phyloP scores from a whole-genome alignment of 2,888 invertebrate genomes.

The Brachynemurus nebulosus region DNA sequence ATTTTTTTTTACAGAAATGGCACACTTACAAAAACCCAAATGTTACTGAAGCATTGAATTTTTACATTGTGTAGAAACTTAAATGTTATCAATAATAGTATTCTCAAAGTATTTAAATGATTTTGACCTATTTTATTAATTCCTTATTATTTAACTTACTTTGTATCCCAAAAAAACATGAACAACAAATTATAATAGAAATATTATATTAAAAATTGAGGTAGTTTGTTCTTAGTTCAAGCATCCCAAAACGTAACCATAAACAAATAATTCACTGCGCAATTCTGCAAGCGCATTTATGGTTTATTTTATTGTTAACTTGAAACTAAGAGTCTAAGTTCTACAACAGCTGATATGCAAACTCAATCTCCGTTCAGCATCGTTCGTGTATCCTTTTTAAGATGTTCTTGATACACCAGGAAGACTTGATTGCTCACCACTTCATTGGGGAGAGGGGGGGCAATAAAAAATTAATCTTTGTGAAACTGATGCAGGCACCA shows the following conservation, averaged over 20 bases:
- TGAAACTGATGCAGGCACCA: too few species aligned
- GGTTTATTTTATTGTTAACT: conserved; percentile 10
- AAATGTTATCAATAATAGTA: conserved; percentile 30
- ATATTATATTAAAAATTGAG: conserved; percentile 34
- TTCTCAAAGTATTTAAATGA: conserved; percentile 25
- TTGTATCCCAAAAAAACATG: conserved; percentile 27
- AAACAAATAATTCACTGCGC: too few species aligned
- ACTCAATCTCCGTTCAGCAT: conserved; percentile 34
- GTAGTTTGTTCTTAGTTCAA: conserved; percentile 36
- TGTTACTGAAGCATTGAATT: conserved; percentile 3
- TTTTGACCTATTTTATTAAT: conserved; percentile 9
- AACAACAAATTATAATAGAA: conserved; percentile 33
- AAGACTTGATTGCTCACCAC: too few species aligned
- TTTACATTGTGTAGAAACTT: conserved; percentile 7
- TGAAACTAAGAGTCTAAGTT: conserved; percentile 29
- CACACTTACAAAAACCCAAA: conserved; percentile 30
- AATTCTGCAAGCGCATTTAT: too few species aligned
- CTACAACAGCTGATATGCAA: conserved; percentile 34
- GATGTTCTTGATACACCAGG: too few species aligned
- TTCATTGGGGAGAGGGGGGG: too few species aligned
- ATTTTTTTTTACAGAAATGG: conserved; percentile 23
- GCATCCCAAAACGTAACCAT: too few species aligned
- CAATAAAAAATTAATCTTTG: too few species aligned
- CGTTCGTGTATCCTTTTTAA: too few species aligned
- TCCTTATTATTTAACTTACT: conserved; percentile 23